These are phyloP conservation scores for Ypsolopha scabrella DNA, from an alignment of 2,888 invertebrate genomes.

Conservation along the genomic window DNA sequence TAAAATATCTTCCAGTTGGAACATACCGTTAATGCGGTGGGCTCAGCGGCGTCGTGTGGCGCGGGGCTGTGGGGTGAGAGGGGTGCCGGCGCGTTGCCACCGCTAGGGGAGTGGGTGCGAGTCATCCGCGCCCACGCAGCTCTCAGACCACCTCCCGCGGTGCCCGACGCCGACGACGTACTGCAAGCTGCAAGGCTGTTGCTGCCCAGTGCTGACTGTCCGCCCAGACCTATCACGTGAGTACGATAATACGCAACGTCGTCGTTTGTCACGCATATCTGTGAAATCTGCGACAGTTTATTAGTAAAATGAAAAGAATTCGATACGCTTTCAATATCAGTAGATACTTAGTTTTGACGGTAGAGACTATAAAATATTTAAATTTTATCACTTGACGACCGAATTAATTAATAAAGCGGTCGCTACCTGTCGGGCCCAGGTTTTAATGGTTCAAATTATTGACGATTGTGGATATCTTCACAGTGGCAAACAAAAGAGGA, in stretches of 20 bases:
- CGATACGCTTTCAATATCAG: too few species aligned
- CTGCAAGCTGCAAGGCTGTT: conserved; percentile 89
- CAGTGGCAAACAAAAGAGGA: too few species aligned
- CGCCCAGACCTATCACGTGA: conserved; percentile 80
- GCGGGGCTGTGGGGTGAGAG: conserved; percentile 83
- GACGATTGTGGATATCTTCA: too few species aligned
- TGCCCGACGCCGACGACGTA: conserved; percentile 89
- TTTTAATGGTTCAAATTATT: too few species aligned
- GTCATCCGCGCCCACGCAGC: conserved; percentile 87
- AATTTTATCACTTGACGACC: too few species aligned
- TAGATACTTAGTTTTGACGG: too few species aligned
- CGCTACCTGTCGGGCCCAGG: too few species aligned
- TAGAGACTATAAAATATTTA: too few species aligned
- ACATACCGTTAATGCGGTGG: conserved; percentile 40
- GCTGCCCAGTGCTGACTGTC: conserved; percentile 91
- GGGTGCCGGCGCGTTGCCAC: conserved; percentile 89
- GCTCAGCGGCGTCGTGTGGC: conserved; percentile 27
- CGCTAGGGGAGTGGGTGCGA: conserved; percentile 91
- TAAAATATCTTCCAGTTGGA: conserved; percentile 63
- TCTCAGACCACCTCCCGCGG: conserved; percentile 80
- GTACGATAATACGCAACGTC: conserved; percentile 8
- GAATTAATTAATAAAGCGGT: too few species aligned
- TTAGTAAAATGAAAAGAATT: too few species aligned
- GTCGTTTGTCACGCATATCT: too few species aligned
- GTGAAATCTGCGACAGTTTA: too few species aligned